Evolutionary conservation across 2,797 vertebrate genomes (phyloP), one percentile per base, ranked within the genome.

Genomic region (Borostomias antarcticus): DNA sequence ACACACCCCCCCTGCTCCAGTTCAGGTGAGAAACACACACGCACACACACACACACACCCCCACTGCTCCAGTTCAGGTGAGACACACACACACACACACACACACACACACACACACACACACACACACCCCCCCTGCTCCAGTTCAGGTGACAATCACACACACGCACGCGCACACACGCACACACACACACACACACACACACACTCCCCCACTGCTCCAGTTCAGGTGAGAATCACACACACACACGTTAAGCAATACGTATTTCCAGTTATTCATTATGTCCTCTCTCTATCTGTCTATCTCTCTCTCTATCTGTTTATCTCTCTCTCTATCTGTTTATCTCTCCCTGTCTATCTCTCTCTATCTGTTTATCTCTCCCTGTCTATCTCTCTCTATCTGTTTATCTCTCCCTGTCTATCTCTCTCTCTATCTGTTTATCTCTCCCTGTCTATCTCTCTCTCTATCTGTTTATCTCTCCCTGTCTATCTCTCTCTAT

Each of bases 1-100:
- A 45, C 43, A 45, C 43, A 5, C 43, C 1, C 45, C n/a, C n/a
- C n/a, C n/a, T n/a, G 74, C 85, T 95, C 56, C 90, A 92, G 85
- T 84, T 94, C 81, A 86, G 91, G 92, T 92, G 32, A 47, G 43
- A 47, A n/a, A 47, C 47, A 48, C 47, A 48, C 45, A 5, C 45
- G n/a, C 45, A 48, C 15, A 5, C 45, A 48, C 45, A n/a, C 45
- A 11, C 57, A n/a, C 33, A 28, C 35, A 21, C 23, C 1, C 45
- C n/a, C n/a, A n/a, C n/a, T n/a, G 74, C 85, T 95, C 56, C 90
- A 92, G 85, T 84, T 94, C 81, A 86, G 91, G 92, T 92, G 32
- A 47, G 43, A 47, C 35, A 54, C 58, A 26, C 48, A 56, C 64
- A 47, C 8, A 54, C 64, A 57, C 63, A 56, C 17, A 47, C 11